Percentiles rank a stretch among this genome's conserved stretches.
Evolutionary conservation across 2,888 invertebrate species (phyloP).

Genomic region (Drosophila atripex): DNA sequence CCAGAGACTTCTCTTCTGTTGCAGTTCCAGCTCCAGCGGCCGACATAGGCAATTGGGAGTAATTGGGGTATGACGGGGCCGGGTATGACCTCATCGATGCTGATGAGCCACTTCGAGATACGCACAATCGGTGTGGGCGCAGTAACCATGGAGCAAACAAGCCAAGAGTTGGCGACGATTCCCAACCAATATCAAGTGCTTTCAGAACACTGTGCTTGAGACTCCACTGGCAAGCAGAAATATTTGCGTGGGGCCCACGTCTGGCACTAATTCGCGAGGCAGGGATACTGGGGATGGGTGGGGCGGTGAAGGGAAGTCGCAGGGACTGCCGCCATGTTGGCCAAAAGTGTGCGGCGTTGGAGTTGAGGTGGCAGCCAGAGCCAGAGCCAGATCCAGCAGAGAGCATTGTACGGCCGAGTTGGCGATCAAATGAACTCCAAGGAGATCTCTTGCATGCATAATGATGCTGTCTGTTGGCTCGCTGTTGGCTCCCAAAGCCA

Average conservation of each 20-base stretch:
- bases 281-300: constrained; percentile 13
- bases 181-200: constrained; percentile 58
- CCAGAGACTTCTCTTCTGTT: background rate
- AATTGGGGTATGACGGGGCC: constrained; percentile 71
- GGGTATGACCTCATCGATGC: constrained; percentile 8
- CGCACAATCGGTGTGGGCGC: constrained; percentile 38
- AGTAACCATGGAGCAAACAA: no score
- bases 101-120: constrained; percentile 41
- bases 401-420: constrained; percentile 34
- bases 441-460: constrained; percentile 62
- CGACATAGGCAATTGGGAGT: constrained; percentile 58
- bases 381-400: constrained; percentile 37
- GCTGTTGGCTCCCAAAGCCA: constrained; percentile 21
- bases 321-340: constrained; percentile 54
- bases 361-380: constrained; percentile 51
- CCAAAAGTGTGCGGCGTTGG: constrained; percentile 45
- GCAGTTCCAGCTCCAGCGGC: constrained; percentile 11
- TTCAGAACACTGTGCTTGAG: constrained; percentile 23
- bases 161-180: constrained; percentile 37
- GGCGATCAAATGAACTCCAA: constrained; percentile 34
- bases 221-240: constrained; percentile 48
- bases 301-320: constrained; percentile 3
- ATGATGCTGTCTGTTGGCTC: constrained; percentile 38
- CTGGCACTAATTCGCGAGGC: constrained; percentile 28
- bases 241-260: constrained; percentile 67